These are phyloP conservation scores for Sorex fumeus DNA, from an alignment of 2,113 vertebrate species.

Conservation along the genomic window DNA sequence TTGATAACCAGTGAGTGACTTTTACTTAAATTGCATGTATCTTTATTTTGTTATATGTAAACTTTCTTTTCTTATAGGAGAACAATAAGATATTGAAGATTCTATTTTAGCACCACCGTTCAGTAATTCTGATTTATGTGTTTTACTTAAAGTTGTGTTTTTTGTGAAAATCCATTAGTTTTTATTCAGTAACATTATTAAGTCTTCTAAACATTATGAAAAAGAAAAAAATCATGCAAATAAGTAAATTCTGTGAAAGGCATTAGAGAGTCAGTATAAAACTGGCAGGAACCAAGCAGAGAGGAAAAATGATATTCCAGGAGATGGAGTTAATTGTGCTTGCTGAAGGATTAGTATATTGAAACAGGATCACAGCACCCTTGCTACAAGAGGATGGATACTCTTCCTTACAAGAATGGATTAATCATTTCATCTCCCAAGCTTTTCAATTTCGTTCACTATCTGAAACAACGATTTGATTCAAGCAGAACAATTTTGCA, in stretches of 20 bases:
- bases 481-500: constrained; percentile 6
- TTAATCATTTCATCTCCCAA: constrained; percentile 30
- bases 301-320: background rate
- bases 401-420: background rate
- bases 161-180: constrained; percentile 17
- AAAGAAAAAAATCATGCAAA: background rate
- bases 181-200: constrained; percentile 21
- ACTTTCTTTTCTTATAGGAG: background rate
- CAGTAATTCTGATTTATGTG: background rate
- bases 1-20: background rate
- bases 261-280: background rate
- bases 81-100: background rate
- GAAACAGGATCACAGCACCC: background rate
- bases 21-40: background rate
- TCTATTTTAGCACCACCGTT: background rate
- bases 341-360: background rate
- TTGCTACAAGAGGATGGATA: background rate
- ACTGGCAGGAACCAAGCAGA: background rate
- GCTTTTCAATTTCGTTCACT: constrained; percentile 21
- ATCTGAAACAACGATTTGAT: constrained; percentile 34
- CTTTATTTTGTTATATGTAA: constrained; percentile 14
- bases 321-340: background rate
- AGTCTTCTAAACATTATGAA: constrained; percentile 22
- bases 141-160: constrained; percentile 43
- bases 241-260: constrained; percentile 28